A percentile compares a stretch with the other conserved stretches of the same genome.
phyloP scores from a whole-genome alignment of 2,797 vertebrate species.

The Chromobotia macracanthus region DNA sequence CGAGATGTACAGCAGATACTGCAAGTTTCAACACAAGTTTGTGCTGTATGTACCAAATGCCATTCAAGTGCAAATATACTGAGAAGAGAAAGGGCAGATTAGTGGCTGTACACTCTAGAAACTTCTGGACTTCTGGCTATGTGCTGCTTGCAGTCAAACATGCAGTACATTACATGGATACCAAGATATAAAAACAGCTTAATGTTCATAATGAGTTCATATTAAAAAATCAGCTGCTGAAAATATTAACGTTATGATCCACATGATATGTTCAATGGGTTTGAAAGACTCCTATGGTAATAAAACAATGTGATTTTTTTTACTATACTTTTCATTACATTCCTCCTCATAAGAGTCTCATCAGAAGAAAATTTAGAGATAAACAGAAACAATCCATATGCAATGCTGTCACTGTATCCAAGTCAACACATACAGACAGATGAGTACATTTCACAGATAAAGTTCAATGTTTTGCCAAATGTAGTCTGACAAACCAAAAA shows the following conservation, averaged over 20 bases:
- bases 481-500: neutral
- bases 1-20: conserved; percentile 39
- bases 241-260: conserved; percentile 14
- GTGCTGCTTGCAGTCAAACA: conserved; percentile 44
- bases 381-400: neutral
- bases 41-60: conserved; percentile 39
- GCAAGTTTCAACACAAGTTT: conserved; percentile 46
- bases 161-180: conserved; percentile 29
- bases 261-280: neutral
- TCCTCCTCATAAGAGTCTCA: too few species aligned
- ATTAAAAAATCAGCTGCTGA: neutral
- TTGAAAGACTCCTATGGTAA: conserved; percentile 26
- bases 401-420: neutral
- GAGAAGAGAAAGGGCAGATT: conserved; percentile 58
- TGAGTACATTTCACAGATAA: conserved; percentile 40
- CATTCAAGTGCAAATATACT: conserved; percentile 61
- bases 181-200: conserved; percentile 11
- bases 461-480: conserved; percentile 28
- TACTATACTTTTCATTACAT: too few species aligned
- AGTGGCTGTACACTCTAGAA: conserved; percentile 45
- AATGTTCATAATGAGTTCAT: conserved; percentile 9
- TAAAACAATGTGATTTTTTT: conserved; percentile 15
- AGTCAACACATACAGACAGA: conserved; percentile 48
- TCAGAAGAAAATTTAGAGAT: conserved; percentile 2
- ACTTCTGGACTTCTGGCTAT: conserved; percentile 25